Base-by-base conservation (phyloP, 2,113 vertebrate species). In the Erythrolamprus reginae region DNA sequence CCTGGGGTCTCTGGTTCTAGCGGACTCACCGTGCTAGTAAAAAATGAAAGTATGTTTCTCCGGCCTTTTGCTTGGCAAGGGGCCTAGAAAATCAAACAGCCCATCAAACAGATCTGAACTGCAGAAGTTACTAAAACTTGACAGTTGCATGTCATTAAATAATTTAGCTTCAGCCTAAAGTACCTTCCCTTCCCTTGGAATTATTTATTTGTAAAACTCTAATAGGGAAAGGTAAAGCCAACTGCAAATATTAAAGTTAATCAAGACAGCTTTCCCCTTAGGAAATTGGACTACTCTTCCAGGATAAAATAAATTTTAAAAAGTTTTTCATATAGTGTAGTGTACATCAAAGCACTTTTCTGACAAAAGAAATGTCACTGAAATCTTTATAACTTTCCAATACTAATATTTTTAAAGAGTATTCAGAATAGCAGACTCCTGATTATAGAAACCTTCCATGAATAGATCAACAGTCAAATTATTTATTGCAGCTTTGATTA, bases 231-330 rank as follows among this genome's bases (percentile, higher is more conserved):
- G 58, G 48, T 38, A 61, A 58, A 89, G 84, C 21, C 65, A 33
- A 47, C 56, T 42, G 50, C 50, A 28, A 56, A 86, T 56, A 89
- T 85, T 77, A 86, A 82, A 92, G 48, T 82, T 33, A 92, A 92
- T 89, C 58, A 82, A 89, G 51, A 82, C 12, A 82, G 52, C 58
- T 77, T 38, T 53, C 42, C 50, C 7, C 82, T 84, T 89, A 93
- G 84, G 28, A 77, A 92, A 88, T 53, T n/a, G 2, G n/a, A 28
- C 21, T 56, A 0, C 48, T 88, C 26, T 17, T 6, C 83, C 8
- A 51, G 65, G 88, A 50, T n/a, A 47, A 53, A 86, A 90, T 50
- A 89, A 93, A 89, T 92, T 45, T 45, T 91, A 55, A 93, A 51
- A 0, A 0, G 94, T 91, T 90, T 84, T 10, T 58, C 51, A 65